Base-by-base conservation (phyloP, 2,888 invertebrate genomes). In the Phasia obesa region DNA sequence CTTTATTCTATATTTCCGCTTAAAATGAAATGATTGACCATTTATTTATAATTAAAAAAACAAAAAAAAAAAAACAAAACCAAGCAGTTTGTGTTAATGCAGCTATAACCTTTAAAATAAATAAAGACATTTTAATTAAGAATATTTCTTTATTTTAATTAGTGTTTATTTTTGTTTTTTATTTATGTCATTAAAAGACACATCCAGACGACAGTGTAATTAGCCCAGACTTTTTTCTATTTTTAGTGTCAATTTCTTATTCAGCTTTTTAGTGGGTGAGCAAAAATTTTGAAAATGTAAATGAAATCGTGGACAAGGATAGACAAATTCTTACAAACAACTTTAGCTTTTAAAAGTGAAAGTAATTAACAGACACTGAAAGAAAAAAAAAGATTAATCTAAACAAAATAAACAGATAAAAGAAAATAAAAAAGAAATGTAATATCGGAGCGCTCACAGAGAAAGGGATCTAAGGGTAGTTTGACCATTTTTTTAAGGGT, bases 141-240 rank as follows among this genome's bases (percentile, higher is more conserved):
- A 49, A 38, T 21, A 38, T 25, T 60, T 35, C 38, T 38, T 64
- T 17, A 23, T 64, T 25, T 47, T 53, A 62, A 23, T 74, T 47
- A 19, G 27, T 62, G 35, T 31, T 27, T 44, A n/a, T 13, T 21
- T 64, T 53, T 57, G 21, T 55, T 55, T 17, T 47, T 38, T 59
- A 9, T 42, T 59, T 11, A 31, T 51, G 44, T 49, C 55, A 47
- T 47, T 77, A 23, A 27, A 60, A 7, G 53, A 53, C 55, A 55
- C 60, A 44, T 64, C 64, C 70, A 71, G 55, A 79, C 59, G 73
- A 65, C 57, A 78, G 35, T 71, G 49, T 71, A 55, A 78, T 78
- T 78, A 71, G 65, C 42, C 27, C 51, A 59, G 71, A 65, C 49
- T 59, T 67, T 51, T 42, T 51, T 35, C 27, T 35, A 27, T 51